Conservation (phyloP, 2,113 vertebrate genomes). For the Emydocephalus ijimae region DNA sequence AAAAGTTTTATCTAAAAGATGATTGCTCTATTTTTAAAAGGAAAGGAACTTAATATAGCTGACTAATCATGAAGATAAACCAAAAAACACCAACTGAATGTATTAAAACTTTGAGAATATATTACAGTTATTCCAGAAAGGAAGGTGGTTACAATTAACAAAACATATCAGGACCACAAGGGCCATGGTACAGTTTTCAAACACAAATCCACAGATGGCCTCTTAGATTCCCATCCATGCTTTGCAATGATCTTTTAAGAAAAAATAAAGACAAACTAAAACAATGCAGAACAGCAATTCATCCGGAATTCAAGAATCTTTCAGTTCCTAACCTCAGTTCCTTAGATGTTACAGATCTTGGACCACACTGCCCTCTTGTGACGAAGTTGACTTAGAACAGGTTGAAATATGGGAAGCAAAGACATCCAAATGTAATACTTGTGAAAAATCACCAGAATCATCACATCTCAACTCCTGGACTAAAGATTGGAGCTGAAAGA, state of each 20-base stretch:
- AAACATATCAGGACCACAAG: not conserved
- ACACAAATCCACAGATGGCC: not conserved
- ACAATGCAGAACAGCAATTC: not conserved
- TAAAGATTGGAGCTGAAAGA: not conserved
- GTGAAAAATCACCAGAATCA: not conserved
- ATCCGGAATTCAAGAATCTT: not conserved
- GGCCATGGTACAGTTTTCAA: not conserved
- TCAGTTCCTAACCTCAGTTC: fast-evolving
- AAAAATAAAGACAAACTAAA: not conserved
- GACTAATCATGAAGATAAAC: not conserved
- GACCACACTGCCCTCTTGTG: constrained; percentile 59
- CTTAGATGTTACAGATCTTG: not conserved
- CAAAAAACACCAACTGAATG: not conserved
- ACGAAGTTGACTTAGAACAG: constrained; percentile 1
- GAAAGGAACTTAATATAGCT: not conserved
- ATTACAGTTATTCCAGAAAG: not conserved
- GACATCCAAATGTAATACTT: not conserved
- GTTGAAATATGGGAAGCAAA: not conserved
- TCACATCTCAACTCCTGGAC: not conserved
- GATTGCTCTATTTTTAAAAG: not conserved
- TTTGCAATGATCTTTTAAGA: not conserved
- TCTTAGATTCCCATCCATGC: not conserved
- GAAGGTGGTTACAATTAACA: not conserved
- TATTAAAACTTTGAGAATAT: not conserved
- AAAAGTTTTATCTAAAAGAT: not conserved